Evolutionary conservation across 2,113 vertebrate species (phyloP).

Genomic region (Macaca nemestrina): DNA sequence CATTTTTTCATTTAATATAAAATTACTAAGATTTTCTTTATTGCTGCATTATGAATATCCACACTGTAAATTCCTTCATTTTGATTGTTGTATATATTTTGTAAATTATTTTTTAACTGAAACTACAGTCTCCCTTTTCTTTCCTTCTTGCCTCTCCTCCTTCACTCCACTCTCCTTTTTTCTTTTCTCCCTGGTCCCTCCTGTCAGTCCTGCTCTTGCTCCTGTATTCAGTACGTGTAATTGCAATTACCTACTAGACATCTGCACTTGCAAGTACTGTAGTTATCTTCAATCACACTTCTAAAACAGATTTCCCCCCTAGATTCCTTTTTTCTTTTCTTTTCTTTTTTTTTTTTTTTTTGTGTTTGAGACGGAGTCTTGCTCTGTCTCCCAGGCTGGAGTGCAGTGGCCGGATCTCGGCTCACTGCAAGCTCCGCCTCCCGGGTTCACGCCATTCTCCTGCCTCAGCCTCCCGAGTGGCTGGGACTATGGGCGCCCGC

Average conservation of each 20-base stretch:
- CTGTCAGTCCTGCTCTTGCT: not conserved
- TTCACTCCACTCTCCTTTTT: not conserved
- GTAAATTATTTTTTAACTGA: not conserved
- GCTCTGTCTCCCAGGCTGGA: no score
- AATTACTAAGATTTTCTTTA: not conserved
- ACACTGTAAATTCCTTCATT: not conserved
- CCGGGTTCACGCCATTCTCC: no score
- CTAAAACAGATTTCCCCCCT: not conserved
- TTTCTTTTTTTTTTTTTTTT: no score
- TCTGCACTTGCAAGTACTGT: not conserved
- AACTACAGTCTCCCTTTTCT: not conserved
- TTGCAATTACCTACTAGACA: not conserved
- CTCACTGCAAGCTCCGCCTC: no score
- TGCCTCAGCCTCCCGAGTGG: no score
- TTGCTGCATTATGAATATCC: not conserved
- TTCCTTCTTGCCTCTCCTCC: not conserved
- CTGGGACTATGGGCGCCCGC: rapidly evolving
- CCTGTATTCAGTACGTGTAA: not conserved
- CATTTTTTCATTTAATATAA: not conserved
- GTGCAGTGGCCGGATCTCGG: rapidly evolving
- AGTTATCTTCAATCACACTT: not conserved
- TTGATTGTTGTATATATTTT: not conserved
- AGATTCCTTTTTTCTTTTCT: not conserved
- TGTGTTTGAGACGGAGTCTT: no score
- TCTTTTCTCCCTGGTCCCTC: not conserved